Conservation (phyloP, 1,140 invertebrate species). For the Micrasema minimum region DNA sequence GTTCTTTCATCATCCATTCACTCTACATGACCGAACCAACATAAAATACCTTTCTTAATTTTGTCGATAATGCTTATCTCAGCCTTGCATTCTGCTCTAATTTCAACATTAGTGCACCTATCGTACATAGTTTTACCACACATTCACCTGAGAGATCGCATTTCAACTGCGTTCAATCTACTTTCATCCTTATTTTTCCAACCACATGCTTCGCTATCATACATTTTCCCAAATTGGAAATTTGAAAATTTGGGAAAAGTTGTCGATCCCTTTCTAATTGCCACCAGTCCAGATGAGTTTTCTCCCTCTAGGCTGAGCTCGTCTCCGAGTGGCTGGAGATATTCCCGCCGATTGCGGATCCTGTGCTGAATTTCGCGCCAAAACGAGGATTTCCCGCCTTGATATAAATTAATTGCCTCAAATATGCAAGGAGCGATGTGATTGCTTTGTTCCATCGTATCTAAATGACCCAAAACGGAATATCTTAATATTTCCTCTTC, state of each 20-base stretch:
- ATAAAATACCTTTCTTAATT: too few relatives aligned
- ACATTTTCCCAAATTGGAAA: too few relatives aligned
- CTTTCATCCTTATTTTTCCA: too few relatives aligned
- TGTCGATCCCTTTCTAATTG: slow-evolving; percentile 27
- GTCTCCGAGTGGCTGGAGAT: slow-evolving; percentile 37
- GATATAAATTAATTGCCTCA: slow-evolving; percentile 40
- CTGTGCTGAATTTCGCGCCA: slow-evolving; percentile 30
- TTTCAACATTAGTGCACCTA: too few relatives aligned
- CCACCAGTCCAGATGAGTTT: slow-evolving; percentile 34
- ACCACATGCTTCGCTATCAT: too few relatives aligned
- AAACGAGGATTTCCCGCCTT: slow-evolving; percentile 34
- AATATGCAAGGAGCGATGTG: slow-evolving; percentile 36
- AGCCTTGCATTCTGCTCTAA: too few relatives aligned
- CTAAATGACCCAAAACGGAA: slow-evolving; percentile 31
- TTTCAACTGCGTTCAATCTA: too few relatives aligned
- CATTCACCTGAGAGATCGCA: too few relatives aligned
- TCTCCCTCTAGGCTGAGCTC: slow-evolving; percentile 27
- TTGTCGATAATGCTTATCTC: too few relatives aligned
- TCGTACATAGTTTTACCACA: too few relatives aligned
- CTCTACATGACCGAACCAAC: too few relatives aligned
- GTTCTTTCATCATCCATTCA: too few relatives aligned
- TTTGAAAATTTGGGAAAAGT: neutral
- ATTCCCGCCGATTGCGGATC: slow-evolving; percentile 31
- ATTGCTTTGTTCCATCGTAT: slow-evolving; percentile 34
- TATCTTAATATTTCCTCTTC: slow-evolving; percentile 22